These are phyloP conservation scores for Tanaodytes sp. DNA, from an alignment of 2,888 invertebrate species.

Conservation along the genomic window DNA sequence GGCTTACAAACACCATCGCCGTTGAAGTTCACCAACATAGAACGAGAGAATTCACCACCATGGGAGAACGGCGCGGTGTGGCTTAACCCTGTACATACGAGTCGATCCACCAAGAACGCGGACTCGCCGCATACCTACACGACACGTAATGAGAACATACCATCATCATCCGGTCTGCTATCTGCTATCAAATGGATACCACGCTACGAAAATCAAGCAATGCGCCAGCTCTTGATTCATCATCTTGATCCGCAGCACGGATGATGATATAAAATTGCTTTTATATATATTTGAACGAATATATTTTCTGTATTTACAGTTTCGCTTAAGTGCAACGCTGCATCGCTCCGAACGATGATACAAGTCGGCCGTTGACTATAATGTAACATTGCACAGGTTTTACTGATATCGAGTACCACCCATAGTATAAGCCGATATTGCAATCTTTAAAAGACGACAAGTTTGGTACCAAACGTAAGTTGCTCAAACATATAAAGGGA, in stretches of 20 bases:
- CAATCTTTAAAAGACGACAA: too few relatives aligned
- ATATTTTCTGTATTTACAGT: conserved; percentile 22
- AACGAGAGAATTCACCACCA: conserved; percentile 58
- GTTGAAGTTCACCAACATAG: conserved; percentile 37
- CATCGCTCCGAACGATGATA: too few relatives aligned
- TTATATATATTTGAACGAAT: conserved; percentile 31
- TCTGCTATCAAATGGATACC: conserved; percentile 69
- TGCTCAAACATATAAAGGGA: too few relatives aligned
- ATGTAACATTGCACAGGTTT: too few relatives aligned
- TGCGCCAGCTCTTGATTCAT: conserved; percentile 52
- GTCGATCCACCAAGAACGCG: conserved; percentile 59
- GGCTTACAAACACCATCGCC: conserved; percentile 53
- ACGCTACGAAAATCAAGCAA: conserved; percentile 55
- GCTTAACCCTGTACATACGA: conserved; percentile 45
- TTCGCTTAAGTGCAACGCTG: conserved; percentile 4
- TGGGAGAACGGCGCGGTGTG: conserved; percentile 47
- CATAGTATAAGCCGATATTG: too few relatives aligned
- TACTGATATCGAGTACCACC: too few relatives aligned
- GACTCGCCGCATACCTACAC: conserved; percentile 70
- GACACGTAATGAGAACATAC: conserved; percentile 73
- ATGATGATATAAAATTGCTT: conserved; percentile 21
- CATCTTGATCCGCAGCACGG: neutral
- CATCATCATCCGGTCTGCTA: conserved; percentile 68
- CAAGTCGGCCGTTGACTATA: too few relatives aligned
- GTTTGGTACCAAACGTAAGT: too few relatives aligned